phyloP scores from a whole-genome alignment of 2,113 vertebrate species.

The Cryptoleucopteryx plumbea region DNA sequence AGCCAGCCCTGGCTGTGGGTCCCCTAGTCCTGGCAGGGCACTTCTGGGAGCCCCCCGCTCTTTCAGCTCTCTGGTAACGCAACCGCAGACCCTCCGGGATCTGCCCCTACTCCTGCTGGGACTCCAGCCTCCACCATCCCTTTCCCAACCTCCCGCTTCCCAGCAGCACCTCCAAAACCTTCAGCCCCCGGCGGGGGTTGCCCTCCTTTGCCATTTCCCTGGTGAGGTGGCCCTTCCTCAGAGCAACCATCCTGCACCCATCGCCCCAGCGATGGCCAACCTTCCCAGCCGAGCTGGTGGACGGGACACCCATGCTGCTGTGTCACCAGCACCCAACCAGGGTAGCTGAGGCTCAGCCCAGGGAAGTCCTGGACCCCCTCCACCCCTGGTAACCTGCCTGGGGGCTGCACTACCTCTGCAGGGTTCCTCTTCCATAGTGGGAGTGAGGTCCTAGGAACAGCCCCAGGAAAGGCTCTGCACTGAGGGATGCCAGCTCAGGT shows the following conservation, averaged over 20 bases:
- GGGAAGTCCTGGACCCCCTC: not conserved
- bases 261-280: not conserved
- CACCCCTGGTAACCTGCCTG: not conserved
- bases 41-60: not conserved
- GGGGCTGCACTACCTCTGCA: not conserved
- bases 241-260: not conserved
- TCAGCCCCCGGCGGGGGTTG: not conserved
- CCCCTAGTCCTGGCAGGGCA: not conserved
- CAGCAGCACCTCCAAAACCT: not conserved
- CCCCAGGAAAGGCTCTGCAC: not conserved
- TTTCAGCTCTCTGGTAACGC: not conserved
- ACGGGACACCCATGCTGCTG: accelerated
- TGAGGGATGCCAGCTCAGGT: not conserved
- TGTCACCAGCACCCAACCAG: not conserved
- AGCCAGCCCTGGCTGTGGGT: not conserved
- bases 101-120: not conserved
- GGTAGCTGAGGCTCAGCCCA: not conserved
- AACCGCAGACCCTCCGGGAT: not conserved
- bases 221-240: not conserved
- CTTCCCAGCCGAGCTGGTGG: not conserved
- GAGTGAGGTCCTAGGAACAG: not conserved
- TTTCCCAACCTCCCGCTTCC: not conserved
- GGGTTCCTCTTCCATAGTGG: not conserved
- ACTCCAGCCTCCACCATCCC: not conserved
- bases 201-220: not conserved